Evolutionary conservation across 2,113 vertebrate species (phyloP), one percentile per base, ranked within the genome.

Genomic region (Pelobates fuscus): DNA sequence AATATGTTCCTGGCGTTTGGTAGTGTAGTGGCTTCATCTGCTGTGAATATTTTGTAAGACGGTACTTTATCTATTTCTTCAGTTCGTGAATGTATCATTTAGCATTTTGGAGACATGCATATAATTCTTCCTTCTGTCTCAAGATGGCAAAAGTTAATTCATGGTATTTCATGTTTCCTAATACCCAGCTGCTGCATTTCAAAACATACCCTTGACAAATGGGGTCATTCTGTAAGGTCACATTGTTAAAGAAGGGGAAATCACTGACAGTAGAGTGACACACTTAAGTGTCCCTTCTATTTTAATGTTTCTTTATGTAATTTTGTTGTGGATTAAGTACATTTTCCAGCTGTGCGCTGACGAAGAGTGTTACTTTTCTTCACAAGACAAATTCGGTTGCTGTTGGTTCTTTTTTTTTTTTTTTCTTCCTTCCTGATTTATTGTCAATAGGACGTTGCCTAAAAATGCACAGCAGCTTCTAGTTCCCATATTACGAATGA

Each of bases 71-170:
- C 55, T 52, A 57, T 60, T 52, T 68, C 55, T 27, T 2, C 20
- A 67, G 41, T 75, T 67, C 25, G 26, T 77, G 5, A 32, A 37
- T 37, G 64, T 59, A 61, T 67, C 26, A 68, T 30, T 58, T 70
- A 54, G n/a, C 12, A 49, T 65, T 26, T 29, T 30, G 21, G 21
- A 59, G 54, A 18, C 63, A 59, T 77, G 55, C 57, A 68, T 37
- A 66, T 77, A 4, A 41, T 21, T 65, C 14, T 44, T 66, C 70
- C 26, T 77, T 60, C 41, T 61, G 73, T 23, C 65, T 68, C 52
- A 21, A 68, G 65, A 46, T 55, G 59, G 44, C 59, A 77, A 61
- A 67, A 64, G 73, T 68, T 75, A 75, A 75, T 68, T 59, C 64
- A 17, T 67, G 64, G 64, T 59, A 67, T 76, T 67, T 55, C 0